Conservation (phyloP, 2,797 vertebrate species). For the Silurus aristotelis region DNA sequence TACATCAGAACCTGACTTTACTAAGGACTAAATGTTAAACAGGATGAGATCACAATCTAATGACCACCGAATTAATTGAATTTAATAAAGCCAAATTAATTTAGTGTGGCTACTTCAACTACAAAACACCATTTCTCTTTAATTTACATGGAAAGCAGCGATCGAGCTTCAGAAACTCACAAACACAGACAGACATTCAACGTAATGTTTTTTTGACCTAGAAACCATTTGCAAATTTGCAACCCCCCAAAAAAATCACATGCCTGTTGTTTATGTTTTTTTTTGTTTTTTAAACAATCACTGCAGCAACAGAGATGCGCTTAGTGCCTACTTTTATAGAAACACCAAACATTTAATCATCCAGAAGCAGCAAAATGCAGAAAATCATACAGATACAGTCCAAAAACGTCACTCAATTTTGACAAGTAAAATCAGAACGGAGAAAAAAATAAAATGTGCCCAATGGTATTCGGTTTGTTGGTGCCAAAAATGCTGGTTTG, state of each 20-base stretch:
- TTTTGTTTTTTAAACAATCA: background rate
- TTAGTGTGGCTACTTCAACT: background rate
- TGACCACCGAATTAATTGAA: background rate
- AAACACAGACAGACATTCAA: constrained; percentile 32
- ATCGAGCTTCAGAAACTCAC: constrained; percentile 4
- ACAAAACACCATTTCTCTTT: background rate
- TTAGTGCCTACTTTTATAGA: background rate
- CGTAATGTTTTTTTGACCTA: background rate
- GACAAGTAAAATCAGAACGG: background rate
- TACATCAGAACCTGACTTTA: too few species aligned
- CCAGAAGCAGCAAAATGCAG: background rate
- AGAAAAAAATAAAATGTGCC: background rate
- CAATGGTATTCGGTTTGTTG: background rate
- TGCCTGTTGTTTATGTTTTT: background rate
- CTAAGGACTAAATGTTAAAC: too few species aligned
- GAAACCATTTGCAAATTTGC: constrained; percentile 59
- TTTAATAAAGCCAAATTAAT: background rate
- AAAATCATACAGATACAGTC: background rate
- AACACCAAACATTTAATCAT: background rate
- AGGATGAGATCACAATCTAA: too few species aligned
- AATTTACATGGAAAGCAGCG: background rate
- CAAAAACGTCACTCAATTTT: background rate
- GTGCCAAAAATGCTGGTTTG: background rate
- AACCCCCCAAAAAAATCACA: constrained; percentile 56
- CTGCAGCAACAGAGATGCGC: background rate